These are phyloP conservation scores for Tetrapedia diversipes DNA, from an alignment of 2,888 invertebrate genomes.

Conservation along the genomic window DNA sequence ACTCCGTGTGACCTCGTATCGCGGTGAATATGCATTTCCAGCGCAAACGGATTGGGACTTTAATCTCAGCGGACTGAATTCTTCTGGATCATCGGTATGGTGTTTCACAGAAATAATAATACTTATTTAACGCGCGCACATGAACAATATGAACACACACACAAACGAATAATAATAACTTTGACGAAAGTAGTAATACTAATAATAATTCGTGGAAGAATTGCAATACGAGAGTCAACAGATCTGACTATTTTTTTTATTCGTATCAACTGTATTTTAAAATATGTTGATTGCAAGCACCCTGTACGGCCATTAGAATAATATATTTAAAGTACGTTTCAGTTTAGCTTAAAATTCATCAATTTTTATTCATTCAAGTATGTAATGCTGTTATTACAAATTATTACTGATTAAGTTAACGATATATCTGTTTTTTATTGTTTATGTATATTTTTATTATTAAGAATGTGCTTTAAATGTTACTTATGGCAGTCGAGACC, in stretches of 20 bases:
- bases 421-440: neutral
- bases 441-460: slow-evolving; percentile 53
- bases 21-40: slow-evolving; percentile 78
- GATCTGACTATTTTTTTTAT: slow-evolving; percentile 47
- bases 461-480: slow-evolving; percentile 70
- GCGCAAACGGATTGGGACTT: slow-evolving; percentile 79
- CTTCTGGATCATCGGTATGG: slow-evolving; percentile 79
- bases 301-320: slow-evolving; percentile 39
- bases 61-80: slow-evolving; percentile 75
- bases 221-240: slow-evolving; percentile 62
- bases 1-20: slow-evolving; percentile 70
- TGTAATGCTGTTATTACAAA: slow-evolving; percentile 29
- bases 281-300: slow-evolving; percentile 32
- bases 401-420: slow-evolving; percentile 6
- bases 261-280: slow-evolving; percentile 6
- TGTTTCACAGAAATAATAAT: slow-evolving; percentile 60
- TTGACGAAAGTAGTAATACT: neutral
- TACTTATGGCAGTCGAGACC: slow-evolving; percentile 58
- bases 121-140: slow-evolving; percentile 42
- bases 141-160: slow-evolving; percentile 45
- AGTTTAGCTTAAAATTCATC: slow-evolving; percentile 34
- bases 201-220: slow-evolving; percentile 31
- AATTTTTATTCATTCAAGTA: slow-evolving; percentile 41
- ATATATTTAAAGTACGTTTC: slow-evolving; percentile 39
- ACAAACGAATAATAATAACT: slow-evolving; percentile 31